Conservation (phyloP, 2,113 vertebrate genomes). For the Alectura lathami region DNA sequence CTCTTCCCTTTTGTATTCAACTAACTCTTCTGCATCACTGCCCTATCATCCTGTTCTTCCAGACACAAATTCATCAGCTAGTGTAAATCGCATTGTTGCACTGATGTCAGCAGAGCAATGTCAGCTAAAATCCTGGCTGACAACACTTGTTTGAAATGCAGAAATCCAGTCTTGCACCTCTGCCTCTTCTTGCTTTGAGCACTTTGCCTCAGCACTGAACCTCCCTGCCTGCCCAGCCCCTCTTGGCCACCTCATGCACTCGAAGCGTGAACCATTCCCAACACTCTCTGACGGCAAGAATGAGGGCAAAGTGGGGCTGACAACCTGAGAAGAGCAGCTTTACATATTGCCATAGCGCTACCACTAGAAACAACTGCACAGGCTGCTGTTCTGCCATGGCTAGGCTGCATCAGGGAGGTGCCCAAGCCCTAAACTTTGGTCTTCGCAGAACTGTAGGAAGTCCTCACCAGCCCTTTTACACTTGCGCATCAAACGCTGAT, state of each 20-base stretch:
- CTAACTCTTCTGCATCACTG: background rate
- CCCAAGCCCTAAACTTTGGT: background rate
- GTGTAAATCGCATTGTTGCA: background rate
- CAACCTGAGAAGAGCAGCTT: background rate
- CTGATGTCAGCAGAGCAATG: background rate
- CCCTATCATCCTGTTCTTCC: background rate
- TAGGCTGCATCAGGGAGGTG: background rate
- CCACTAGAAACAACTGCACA: fast-evolving
- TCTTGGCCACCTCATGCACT: background rate
- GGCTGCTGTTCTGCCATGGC: background rate
- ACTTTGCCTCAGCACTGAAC: background rate
- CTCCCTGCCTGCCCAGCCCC: background rate
- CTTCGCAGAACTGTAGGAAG: background rate
- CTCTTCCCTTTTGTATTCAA: background rate
- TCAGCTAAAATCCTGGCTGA: conserved; percentile 12
- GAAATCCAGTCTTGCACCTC: conserved; percentile 14
- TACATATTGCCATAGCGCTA: background rate
- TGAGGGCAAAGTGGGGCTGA: background rate
- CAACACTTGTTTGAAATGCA: conserved; percentile 36
- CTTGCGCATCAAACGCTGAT: background rate
- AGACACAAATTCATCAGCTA: background rate
- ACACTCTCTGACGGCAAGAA: background rate
- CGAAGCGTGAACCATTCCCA: background rate
- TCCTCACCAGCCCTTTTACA: background rate
- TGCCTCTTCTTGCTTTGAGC: background rate